Evolutionary conservation across 2,888 invertebrate species (phyloP), one percentile per base, ranked within the genome.

Genomic region (Corythucha ciliata): DNA sequence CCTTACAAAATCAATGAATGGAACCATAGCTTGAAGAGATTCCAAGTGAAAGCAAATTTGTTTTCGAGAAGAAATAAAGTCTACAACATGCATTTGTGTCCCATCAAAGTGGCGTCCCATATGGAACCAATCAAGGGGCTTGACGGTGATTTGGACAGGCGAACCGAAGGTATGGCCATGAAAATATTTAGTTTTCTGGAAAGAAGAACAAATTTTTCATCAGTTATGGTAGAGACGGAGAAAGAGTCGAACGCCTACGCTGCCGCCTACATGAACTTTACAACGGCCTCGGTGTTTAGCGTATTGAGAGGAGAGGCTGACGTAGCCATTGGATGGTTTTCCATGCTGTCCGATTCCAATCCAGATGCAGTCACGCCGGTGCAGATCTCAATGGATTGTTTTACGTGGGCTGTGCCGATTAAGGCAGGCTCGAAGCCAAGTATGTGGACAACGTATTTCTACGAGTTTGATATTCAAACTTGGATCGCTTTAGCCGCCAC

Each of bases 351-450:
- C 14, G 60, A 63, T 46, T 51, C 55, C 20, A 57, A 60, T 37
- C 53, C 57, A 2, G 55, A 57, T 8, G 54, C 60, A 1, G 54
- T 55, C 10, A 59, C 61, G 20, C 57, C 61, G 7, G 56, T 57
- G 39, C 60, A 62, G 52, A 60, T 58, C 7, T 53, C 58, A 40
- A 61, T 62, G 58, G 63, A 63, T 20, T 63, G 63, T 37, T 62
- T 61, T 42, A 63, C 63, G 0, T 63, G 63, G 63, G 62, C 61
- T 6, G 60, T 63, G 7, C 63, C 63, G 1, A 45, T 57, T 14
- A 59, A 60, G 16, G 61, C 61, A 25, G 63, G 62, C n/a, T 45
- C 47, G 2, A 57, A 59, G 8, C 61, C 61, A 1, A 60, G 60
- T 20, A 58, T 61, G 24, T 62, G 62, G 63, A 58, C 56, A 6